Conservation (phyloP, 2,113 vertebrate species). For the Rattus rattus region DNA sequence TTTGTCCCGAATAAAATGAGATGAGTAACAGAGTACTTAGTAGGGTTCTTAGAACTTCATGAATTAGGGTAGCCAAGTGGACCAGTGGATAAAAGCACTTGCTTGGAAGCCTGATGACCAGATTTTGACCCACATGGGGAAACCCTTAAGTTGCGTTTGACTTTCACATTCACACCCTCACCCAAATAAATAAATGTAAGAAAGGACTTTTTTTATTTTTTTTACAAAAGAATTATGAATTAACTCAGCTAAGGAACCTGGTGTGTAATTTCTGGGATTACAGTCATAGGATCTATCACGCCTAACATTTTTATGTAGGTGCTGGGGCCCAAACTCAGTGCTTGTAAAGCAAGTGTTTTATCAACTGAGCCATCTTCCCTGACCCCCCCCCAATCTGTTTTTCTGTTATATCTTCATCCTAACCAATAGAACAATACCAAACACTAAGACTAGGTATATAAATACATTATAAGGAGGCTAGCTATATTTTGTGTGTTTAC, state of each 20-base stretch:
- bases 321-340: neutral
- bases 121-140: neutral
- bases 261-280: neutral
- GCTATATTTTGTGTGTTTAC: neutral
- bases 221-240: neutral
- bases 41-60: slow-evolving; percentile 33
- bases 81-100: neutral
- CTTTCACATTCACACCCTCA: neutral
- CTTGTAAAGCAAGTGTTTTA: neutral
- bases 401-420: neutral
- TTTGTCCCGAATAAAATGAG: slow-evolving; percentile 21
- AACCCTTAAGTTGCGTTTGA: neutral
- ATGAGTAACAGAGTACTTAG: slow-evolving; percentile 3
- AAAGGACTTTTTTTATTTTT: neutral
- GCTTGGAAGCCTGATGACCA: neutral
- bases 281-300: neutral
- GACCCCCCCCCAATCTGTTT: neutral
- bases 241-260: slow-evolving; percentile 14
- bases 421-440: neutral
- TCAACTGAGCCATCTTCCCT: neutral
- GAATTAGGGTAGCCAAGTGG: neutral
- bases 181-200: neutral
- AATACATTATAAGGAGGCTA: neutral
- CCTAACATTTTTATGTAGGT: neutral
- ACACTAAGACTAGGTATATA: neutral